A percentile compares a stretch with the other conserved stretches of the same genome.
Evolutionary conservation across 2,113 vertebrate genomes (phyloP).

Genomic region (Condylura cristata): DNA sequence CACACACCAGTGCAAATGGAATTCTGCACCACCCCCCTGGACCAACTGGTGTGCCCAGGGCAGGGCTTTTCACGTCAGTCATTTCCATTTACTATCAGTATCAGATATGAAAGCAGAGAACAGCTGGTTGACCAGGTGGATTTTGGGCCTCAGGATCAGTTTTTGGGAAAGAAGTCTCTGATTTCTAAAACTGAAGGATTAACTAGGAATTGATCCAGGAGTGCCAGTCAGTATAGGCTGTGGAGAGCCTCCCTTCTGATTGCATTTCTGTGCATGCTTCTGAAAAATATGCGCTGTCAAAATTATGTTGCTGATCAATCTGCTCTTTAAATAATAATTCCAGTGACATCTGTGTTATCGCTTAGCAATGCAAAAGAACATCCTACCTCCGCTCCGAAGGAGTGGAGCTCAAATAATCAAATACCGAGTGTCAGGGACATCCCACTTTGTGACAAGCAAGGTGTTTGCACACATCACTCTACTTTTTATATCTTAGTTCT

Average conservation of each 20-base stretch:
- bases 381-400: background rate
- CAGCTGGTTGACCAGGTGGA: conserved; percentile 68
- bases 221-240: background rate
- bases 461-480: background rate
- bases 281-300: background rate
- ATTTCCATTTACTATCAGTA: conserved; percentile 37
- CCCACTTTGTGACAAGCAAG: background rate
- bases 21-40: background rate
- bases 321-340: conserved; percentile 31
- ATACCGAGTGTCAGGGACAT: background rate
- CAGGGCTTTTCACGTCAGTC: conserved; percentile 47
- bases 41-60: background rate
- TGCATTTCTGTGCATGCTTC: background rate
- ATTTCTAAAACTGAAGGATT: conserved; percentile 54
- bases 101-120: conserved; percentile 53
- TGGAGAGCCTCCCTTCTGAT: background rate
- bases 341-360: background rate
- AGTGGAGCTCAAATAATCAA: background rate
- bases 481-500: background rate
- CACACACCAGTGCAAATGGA: too few relatives aligned
- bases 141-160: conserved; percentile 66
- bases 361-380: background rate
- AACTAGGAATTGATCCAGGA: conserved; percentile 61
- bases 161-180: conserved; percentile 51
- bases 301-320: background rate